A percentile compares a stretch with the other conserved stretches of the same genome.
Conservation (phyloP, 2,888 invertebrate genomes). For the Ophraella communa region DNA sequence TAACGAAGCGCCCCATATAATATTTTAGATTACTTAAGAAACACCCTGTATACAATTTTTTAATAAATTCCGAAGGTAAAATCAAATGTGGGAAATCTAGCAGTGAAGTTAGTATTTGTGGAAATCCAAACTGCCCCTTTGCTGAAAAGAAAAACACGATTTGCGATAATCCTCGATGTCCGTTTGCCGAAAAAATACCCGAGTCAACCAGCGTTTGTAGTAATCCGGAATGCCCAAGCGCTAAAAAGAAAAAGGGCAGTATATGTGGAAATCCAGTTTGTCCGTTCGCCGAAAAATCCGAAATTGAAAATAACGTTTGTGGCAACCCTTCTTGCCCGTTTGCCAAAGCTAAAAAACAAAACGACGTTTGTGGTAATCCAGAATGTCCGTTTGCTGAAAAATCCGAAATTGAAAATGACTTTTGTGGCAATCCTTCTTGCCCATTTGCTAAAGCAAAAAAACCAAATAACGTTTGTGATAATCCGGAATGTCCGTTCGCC, state of each 20-base stretch:
- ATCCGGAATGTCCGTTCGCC: conserved; percentile 37
- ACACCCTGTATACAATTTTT: too few relatives aligned
- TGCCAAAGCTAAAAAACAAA: neutral
- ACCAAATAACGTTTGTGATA: conserved; percentile 31
- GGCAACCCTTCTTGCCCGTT: conserved; percentile 39
- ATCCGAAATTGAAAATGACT: neutral
- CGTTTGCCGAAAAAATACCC: neutral
- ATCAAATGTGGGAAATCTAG: neutral
- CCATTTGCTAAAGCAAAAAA: conserved; percentile 28
- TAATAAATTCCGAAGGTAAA: too few relatives aligned
- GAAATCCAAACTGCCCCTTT: conserved; percentile 44
- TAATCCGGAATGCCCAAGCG: conserved; percentile 40
- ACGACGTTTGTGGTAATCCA: conserved; percentile 23
- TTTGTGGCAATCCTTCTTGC: conserved; percentile 41
- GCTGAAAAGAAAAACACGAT: conserved; percentile 5
- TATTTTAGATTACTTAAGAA: too few relatives aligned
- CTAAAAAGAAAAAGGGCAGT: conserved; percentile 18
- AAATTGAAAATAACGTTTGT: conserved; percentile 30
- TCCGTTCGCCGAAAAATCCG: conserved; percentile 31
- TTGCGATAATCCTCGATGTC: conserved; percentile 5
- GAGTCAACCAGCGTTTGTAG: conserved; percentile 31
- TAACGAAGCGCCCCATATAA: too few relatives aligned
- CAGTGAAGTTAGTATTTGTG: conserved; percentile 33
- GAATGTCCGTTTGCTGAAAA: conserved; percentile 29
- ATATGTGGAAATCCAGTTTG: conserved; percentile 44